These are phyloP conservation scores for Lepetodrilus schrolli DNA, from an alignment of 2,888 invertebrate genomes.

Conservation along the genomic window DNA sequence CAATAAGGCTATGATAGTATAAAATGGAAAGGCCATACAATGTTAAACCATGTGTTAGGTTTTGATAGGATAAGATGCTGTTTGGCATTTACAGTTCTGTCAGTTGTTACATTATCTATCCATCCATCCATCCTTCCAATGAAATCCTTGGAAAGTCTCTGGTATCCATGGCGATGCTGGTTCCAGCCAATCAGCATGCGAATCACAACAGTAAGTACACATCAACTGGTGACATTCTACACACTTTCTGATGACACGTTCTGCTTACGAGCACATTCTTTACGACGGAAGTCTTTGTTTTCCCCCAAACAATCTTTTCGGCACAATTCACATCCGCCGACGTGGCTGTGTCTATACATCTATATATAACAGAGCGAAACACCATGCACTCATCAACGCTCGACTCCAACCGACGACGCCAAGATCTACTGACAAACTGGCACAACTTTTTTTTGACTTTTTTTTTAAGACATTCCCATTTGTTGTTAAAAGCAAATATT, in stretches of 20 bases:
- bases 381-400: background rate
- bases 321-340: no score
- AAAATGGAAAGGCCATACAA: background rate
- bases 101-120: background rate
- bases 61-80: background rate
- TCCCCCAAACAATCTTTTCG: no score
- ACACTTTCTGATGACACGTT: slow-evolving; percentile 5
- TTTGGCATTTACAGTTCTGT: background rate
- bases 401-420: background rate
- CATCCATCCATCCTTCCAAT: background rate
- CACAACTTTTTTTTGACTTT: slow-evolving; percentile 3
- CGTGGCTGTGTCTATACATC: background rate
- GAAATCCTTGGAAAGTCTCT: background rate
- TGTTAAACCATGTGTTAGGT: background rate
- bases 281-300: no score
- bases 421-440: slow-evolving; percentile 6
- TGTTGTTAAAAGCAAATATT: background rate
- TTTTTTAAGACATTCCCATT: background rate
- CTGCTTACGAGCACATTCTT: background rate
- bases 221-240: background rate
- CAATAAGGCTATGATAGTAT: no score
- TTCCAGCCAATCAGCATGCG: slow-evolving; percentile 21
- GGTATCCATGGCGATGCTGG: slow-evolving; percentile 8
- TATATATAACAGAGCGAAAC: background rate
- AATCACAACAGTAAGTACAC: background rate